Percentiles rank a stretch among this genome's conserved stretches.
phyloP scores from a whole-genome alignment of 2,888 invertebrate species.

The Lagria hirta region DNA sequence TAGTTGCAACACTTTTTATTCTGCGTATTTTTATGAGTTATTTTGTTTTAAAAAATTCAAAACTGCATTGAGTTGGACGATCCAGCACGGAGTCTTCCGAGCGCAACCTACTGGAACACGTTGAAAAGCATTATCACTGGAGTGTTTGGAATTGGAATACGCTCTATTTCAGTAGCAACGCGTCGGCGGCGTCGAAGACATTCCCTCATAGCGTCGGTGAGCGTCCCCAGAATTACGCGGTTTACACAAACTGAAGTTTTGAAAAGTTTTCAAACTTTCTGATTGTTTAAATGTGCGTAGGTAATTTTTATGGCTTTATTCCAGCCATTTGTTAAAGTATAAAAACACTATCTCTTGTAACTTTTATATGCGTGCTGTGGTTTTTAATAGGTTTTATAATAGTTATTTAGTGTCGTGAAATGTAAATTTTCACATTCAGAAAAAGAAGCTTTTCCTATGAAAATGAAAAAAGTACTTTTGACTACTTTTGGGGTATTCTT shows the following conservation, averaged over 20 bases:
- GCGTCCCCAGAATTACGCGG: constrained; percentile 23
- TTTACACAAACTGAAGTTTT: constrained; percentile 15
- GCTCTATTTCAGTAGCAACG: constrained; percentile 26
- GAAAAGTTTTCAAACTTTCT: too few species aligned
- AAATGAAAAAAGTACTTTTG: constrained; percentile 17
- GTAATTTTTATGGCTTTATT: constrained; percentile 11
- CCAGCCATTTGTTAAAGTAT: constrained; percentile 9
- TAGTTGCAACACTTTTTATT: too few species aligned
- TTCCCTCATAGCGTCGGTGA: constrained; percentile 16
- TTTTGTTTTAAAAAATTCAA: too few species aligned
- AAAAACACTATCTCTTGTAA: constrained; percentile 14
- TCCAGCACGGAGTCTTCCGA: constrained; percentile 19
- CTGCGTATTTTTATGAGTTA: too few species aligned
- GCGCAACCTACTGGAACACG: constrained; percentile 26
- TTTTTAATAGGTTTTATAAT: constrained; percentile 18
- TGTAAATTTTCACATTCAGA: constrained; percentile 22
- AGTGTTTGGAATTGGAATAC: constrained; percentile 24
- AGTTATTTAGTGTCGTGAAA: constrained; percentile 19
- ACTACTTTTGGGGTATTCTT: constrained; percentile 19
- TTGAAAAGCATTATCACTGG: constrained; percentile 26
- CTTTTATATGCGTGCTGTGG: constrained; percentile 19
- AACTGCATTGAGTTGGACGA: too few species aligned
- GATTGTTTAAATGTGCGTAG: constrained; percentile 16
- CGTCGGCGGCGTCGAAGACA: constrained; percentile 27
- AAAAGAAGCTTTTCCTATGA: too few species aligned